Percentiles rank a stretch among this genome's conserved stretches.
phyloP scores from a whole-genome alignment of 2,888 invertebrate species.

The Aromia moschata region DNA sequence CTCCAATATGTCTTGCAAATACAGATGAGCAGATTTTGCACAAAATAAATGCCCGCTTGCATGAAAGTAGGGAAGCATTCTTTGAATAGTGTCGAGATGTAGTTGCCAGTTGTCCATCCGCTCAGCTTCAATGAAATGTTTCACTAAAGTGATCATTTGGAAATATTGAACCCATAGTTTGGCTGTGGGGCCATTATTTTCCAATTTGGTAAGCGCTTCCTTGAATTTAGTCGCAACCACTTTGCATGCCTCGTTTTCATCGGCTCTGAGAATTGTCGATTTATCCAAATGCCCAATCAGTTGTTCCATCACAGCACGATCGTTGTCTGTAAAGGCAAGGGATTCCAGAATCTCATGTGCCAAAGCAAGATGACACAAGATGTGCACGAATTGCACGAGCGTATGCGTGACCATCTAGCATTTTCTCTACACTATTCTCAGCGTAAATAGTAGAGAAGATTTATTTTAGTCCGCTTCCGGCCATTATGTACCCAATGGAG shows the following conservation, averaged over 20 bases:
- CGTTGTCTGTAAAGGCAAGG: constrained; percentile 33
- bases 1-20: constrained; percentile 49
- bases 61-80: constrained; percentile 23
- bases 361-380: constrained; percentile 33
- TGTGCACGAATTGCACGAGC: constrained; percentile 46
- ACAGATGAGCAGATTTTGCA: constrained; percentile 29
- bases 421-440: constrained; percentile 42
- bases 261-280: constrained; percentile 27
- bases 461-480: constrained; percentile 41
- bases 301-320: constrained; percentile 30
- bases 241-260: constrained; percentile 26
- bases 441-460: constrained; percentile 41
- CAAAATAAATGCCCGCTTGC: constrained; percentile 12
- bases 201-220: constrained; percentile 8
- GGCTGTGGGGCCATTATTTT: constrained; percentile 25
- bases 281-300: constrained; percentile 30
- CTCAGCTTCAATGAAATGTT: constrained; percentile 47
- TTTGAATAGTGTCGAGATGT: constrained; percentile 2
- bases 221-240: constrained; percentile 20
- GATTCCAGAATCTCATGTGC: constrained; percentile 30
- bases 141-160: constrained; percentile 40
- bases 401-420: constrained; percentile 48
- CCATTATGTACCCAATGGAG: constrained; percentile 35
- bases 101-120: constrained; percentile 48
- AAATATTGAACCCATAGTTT: constrained; percentile 50